phyloP scores from a whole-genome alignment of 1,140 invertebrate species.

The Drosophila murphyi region DNA sequence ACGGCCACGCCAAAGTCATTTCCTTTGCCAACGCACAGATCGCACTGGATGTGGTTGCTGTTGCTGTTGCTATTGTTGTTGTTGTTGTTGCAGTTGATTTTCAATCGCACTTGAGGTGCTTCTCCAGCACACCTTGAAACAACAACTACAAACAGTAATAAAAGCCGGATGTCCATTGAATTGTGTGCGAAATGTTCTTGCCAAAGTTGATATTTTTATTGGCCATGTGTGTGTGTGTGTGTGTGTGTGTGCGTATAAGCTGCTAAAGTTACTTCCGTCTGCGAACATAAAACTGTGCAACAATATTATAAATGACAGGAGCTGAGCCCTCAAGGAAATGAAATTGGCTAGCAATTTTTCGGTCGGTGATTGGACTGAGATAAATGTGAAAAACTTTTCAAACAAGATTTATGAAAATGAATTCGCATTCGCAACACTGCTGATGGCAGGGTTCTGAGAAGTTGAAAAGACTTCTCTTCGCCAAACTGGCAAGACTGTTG shows the following conservation, averaged over 20 bases:
- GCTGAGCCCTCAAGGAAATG: conserved; percentile 3
- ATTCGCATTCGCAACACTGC: background rate
- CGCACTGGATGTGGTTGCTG: conserved; percentile 17
- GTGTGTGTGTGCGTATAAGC: conserved; percentile 29
- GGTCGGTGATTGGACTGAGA: conserved; percentile 7
- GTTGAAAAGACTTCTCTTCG: too few relatives aligned
- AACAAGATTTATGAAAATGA: conserved; percentile 1
- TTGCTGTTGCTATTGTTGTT: conserved; percentile 22
- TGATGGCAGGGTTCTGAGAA: background rate
- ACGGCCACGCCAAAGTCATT: conserved; percentile 60
- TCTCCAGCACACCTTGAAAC: conserved; percentile 52
- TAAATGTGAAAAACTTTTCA: background rate
- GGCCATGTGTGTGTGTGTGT: conserved; percentile 13
- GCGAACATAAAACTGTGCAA: conserved; percentile 26
- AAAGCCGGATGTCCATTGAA: conserved; percentile 74
- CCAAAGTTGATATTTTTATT: conserved; percentile 60
- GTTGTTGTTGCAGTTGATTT: conserved; percentile 49
- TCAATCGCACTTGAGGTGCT: conserved; percentile 74
- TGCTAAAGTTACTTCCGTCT: conserved; percentile 49
- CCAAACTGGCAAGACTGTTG: too few relatives aligned
- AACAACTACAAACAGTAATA: conserved; percentile 28
- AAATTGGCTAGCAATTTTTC: conserved; percentile 6
- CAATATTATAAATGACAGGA: conserved; percentile 9
- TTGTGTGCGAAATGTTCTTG: conserved; percentile 40
- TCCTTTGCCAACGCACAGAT: conserved; percentile 71